These are phyloP conservation scores for Macropis europaea DNA, from an alignment of 2,888 invertebrate species.

Conservation along the genomic window DNA sequence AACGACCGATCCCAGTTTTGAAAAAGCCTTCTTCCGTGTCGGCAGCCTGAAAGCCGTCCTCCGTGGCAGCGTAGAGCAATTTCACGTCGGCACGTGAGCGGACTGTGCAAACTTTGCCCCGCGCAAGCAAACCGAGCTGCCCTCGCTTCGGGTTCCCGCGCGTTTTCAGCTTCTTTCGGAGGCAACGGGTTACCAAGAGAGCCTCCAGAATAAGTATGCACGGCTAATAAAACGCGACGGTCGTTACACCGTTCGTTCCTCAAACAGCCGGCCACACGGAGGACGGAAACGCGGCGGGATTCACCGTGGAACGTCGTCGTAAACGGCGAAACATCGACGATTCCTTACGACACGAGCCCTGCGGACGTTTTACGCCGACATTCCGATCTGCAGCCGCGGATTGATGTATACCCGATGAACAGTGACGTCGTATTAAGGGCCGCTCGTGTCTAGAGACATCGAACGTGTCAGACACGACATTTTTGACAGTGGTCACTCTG, in stretches of 20 bases:
- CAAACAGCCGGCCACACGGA: constrained; percentile 43
- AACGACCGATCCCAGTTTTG: constrained; percentile 45
- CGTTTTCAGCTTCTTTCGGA: constrained; percentile 52
- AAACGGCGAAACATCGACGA: constrained; percentile 28
- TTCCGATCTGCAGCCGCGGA: too few relatives aligned
- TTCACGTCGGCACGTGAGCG: constrained; percentile 74
- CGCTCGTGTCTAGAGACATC: too few relatives aligned
- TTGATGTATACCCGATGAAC: too few relatives aligned
- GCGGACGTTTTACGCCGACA: too few relatives aligned
- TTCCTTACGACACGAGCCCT: neutral
- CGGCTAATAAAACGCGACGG: constrained; percentile 57
- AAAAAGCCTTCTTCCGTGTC: constrained; percentile 47
- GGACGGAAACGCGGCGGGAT: constrained; percentile 23
- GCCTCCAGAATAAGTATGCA: constrained; percentile 61
- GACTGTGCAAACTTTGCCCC: constrained; percentile 71
- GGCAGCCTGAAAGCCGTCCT: constrained; percentile 47
- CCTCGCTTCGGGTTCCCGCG: constrained; percentile 17
- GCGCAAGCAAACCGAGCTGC: constrained; percentile 54
- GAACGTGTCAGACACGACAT: too few relatives aligned
- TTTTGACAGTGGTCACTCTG: too few relatives aligned
- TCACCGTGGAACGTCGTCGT: constrained; percentile 36
- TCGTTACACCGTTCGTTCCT: constrained; percentile 57
- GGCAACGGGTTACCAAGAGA: constrained; percentile 58
- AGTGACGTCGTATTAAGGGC: too few relatives aligned
- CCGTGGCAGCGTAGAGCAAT: constrained; percentile 65